A percentile compares a stretch with the other conserved stretches of the same genome.
Evolutionary conservation across 2,113 vertebrate genomes (phyloP).

Genomic region (Hippolais icterina): DNA sequence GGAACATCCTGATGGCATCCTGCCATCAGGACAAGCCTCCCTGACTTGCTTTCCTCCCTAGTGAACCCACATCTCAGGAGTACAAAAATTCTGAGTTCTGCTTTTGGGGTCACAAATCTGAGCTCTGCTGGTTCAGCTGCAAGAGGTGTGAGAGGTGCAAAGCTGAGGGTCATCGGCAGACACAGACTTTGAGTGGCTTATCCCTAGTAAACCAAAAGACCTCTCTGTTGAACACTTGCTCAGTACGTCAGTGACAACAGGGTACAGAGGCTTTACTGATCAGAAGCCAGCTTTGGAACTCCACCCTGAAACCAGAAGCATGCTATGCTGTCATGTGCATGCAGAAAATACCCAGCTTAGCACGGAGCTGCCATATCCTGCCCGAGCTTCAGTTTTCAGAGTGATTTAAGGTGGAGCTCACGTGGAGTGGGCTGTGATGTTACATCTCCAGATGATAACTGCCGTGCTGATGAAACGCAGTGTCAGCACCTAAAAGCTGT

Average conservation of each 20-base stretch:
- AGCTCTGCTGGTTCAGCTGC: neutral
- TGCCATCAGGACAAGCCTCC: neutral
- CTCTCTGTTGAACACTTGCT: neutral
- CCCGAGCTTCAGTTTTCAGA: neutral
- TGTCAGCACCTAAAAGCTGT: neutral
- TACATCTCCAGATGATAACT: neutral
- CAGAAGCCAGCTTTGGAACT: neutral
- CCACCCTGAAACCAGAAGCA: constrained; percentile 33
- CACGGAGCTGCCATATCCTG: neutral
- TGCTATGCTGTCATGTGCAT: neutral
- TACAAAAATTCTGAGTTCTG: neutral
- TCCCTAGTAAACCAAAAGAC: neutral
- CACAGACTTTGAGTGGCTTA: neutral
- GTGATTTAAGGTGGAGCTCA: constrained; percentile 19
- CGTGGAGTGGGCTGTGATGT: neutral
- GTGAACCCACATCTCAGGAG: neutral
- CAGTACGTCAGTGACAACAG: neutral
- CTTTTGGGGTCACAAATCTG: neutral
- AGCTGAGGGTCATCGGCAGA: neutral
- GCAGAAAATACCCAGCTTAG: neutral
- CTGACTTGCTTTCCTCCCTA: neutral
- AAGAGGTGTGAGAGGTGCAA: neutral
- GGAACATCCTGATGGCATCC: neutral
- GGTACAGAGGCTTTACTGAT: neutral
- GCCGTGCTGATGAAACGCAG: neutral